Base-by-base conservation (phyloP, 2,113 vertebrate genomes). In the Cepphus grylle region DNA sequence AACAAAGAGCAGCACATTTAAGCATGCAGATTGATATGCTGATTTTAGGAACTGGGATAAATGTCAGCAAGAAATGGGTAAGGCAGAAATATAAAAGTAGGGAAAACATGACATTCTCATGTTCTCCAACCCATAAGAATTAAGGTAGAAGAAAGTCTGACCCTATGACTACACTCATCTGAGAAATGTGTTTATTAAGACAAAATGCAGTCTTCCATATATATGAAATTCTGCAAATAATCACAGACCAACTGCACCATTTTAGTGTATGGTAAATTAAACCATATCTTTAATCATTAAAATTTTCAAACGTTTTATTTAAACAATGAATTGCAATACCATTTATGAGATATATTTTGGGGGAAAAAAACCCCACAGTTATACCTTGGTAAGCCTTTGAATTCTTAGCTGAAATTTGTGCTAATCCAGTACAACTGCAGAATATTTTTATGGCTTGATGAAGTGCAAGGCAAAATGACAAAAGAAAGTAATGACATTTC, bases 31-130 rank as follows among this genome's bases (percentile, higher is more conserved):
- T 61, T 88, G 93, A 80, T 88, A 53, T 23, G 90, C 82, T 94
- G 93, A 76, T 59, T 89, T 91, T 86, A 94, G 81, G 81, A 96
- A 55, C 70, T 56, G 32, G 85, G 69, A 81, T 83, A 93, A 86
- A 92, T 82, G 94, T 89, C 95, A 96, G 95, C 73, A 79, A 82
- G 47, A 85, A 94, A 26, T 58, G n/a, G 29, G 12, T 81, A 70
- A 69, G 15, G 26, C 16, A 73, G 62, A 78, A 90, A 77, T 66
- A 84, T 30, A 19, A 66, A 96, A 74, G 27, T 29, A 86, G 23
- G 22, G 58, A 72, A 71, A 86, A 63, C 11, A 17, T 61, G 58
- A 65, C n/a, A 63, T 52, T 59, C 8, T 23, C 14, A 16, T 53
- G 16, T 67, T 82, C 21, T 93, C 56, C 17, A 45, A 22, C 36